Conservation (phyloP, 2,888 invertebrate species). For the Pammene fasciana region DNA sequence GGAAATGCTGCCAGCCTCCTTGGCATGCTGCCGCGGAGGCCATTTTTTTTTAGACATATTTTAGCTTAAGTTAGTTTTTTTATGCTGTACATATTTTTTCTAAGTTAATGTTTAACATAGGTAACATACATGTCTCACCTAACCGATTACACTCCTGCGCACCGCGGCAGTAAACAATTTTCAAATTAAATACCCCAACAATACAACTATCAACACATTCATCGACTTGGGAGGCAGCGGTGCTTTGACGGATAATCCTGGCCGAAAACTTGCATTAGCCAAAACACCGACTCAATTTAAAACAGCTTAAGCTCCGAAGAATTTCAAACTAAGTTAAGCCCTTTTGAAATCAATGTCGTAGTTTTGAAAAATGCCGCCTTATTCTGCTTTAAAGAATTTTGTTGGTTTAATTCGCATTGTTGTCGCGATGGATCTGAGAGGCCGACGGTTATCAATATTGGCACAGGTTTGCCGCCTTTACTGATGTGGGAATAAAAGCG, state of each 20-base stretch:
- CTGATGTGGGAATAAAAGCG: conserved; percentile 19
- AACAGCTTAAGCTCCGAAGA: background rate
- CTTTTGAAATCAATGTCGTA: background rate
- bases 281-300: conserved; percentile 12
- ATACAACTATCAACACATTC: conserved; percentile 23
- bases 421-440: conserved; percentile 14
- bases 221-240: conserved; percentile 29
- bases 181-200: conserved; percentile 31
- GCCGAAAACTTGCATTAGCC: conserved; percentile 10
- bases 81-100: too few species aligned
- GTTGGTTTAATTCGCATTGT: conserved; percentile 29
- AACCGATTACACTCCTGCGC: background rate
- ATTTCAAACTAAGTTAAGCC: background rate
- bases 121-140: too few species aligned
- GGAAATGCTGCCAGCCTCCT: too few species aligned
- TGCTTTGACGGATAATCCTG: conserved; percentile 26
- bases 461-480: conserved; percentile 23
- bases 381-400: conserved; percentile 17
- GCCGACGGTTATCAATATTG: conserved; percentile 29
- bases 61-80: too few species aligned
- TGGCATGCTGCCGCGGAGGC: too few species aligned
- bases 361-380: conserved; percentile 4
- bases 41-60: too few species aligned
- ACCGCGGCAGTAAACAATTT: conserved; percentile 22
- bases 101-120: too few species aligned